A percentile compares a stretch with the other conserved stretches of the same genome.
These are phyloP conservation scores for Melinopterus prodromus DNA, from an alignment of 2,888 invertebrate genomes.

Conservation along the genomic window DNA sequence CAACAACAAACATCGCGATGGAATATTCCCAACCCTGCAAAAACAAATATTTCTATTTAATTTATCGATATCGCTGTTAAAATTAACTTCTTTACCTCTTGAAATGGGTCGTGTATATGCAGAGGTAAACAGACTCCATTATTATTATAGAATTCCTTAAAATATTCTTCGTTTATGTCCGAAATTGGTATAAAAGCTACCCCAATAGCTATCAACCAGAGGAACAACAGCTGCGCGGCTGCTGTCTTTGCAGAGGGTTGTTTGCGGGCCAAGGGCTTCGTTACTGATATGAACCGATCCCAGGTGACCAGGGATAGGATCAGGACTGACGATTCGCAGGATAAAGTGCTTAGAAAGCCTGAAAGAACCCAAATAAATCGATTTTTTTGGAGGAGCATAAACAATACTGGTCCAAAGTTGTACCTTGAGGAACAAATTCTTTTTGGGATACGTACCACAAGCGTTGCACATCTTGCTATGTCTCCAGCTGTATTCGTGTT, in stretches of 20 bases:
- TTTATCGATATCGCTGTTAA: slow-evolving; percentile 14
- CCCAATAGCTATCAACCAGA: slow-evolving; percentile 63
- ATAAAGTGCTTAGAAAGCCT: slow-evolving; percentile 68
- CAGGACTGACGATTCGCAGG: slow-evolving; percentile 69
- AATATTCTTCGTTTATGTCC: slow-evolving; percentile 59
- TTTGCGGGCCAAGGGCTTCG: slow-evolving; percentile 64
- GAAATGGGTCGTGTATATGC: slow-evolving; percentile 69
- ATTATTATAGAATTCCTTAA: slow-evolving; percentile 66
- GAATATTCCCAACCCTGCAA: slow-evolving; percentile 69
- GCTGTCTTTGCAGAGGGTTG: slow-evolving; percentile 61
- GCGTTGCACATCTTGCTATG: slow-evolving; percentile 65
- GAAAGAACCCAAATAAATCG: slow-evolving; percentile 31
- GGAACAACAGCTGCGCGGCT: slow-evolving; percentile 59
- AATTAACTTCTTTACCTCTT: slow-evolving; percentile 56
- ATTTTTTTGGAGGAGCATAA: background rate
- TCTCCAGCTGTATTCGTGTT: slow-evolving; percentile 67
- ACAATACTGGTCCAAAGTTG: background rate
- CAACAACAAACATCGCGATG: slow-evolving; percentile 64
- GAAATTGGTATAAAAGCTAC: slow-evolving; percentile 64
- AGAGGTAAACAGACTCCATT: slow-evolving; percentile 69
- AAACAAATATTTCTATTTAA: slow-evolving; percentile 10
- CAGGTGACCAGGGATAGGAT: slow-evolving; percentile 68
- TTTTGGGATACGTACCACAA: slow-evolving; percentile 60
- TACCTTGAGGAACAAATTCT: slow-evolving; percentile 17
- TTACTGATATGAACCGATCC: slow-evolving; percentile 69